Base-by-base conservation (phyloP, 2,113 vertebrate genomes). In the Gobiocypris rarus region DNA sequence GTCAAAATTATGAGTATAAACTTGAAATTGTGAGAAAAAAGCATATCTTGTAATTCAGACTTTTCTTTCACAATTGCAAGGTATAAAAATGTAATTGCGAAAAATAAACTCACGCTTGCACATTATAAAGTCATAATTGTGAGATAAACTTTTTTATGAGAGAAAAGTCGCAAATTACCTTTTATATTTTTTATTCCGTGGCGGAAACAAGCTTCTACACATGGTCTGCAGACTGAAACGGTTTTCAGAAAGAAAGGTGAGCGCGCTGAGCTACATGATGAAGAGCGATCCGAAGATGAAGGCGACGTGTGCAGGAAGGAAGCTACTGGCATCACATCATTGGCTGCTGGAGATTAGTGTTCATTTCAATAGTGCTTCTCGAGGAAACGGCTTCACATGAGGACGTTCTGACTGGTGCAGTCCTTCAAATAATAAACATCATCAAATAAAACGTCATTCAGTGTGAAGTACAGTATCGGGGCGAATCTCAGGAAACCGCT, bases 401-500 rank as follows among this genome's bases (percentile, higher is more conserved):
- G 22, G 69, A 71, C 38, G 38, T 71, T 71, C 15, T 43, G 8
- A 52, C 50, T 17, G 50, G 5, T 1, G 50, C 50, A 52, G 50
- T 52, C 38, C 34, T 71, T 45, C 69, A 69, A 41, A 69, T 2
- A 2, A n/a, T n/a, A n/a, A n/a, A n/a, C n/a, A 70, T 41, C 11
- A 41, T 41, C 34, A 70, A 41, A 38, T 41, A 38, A 67, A 69
- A 38, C 34, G 4, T 22, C 19, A 41, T 34, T 76, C 50, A 75
- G 7, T 11, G 19, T 84, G 61, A 82, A 82, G 61, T 85, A 83
- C 83, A 87, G 86, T 83, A 87, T 69, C 58, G 34, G 69, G 9
- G 4, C n/a, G 19, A 22, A 34, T 76, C 74, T 76, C 74, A 38
- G 11, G 9, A 76, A n/a, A 22, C 26, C 17, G 1, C 8, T 22